A percentile compares a stretch with the other conserved stretches of the same genome.
phyloP scores from a whole-genome alignment of 2,888 invertebrate genomes.

The Reticulitermes lucifugus region DNA sequence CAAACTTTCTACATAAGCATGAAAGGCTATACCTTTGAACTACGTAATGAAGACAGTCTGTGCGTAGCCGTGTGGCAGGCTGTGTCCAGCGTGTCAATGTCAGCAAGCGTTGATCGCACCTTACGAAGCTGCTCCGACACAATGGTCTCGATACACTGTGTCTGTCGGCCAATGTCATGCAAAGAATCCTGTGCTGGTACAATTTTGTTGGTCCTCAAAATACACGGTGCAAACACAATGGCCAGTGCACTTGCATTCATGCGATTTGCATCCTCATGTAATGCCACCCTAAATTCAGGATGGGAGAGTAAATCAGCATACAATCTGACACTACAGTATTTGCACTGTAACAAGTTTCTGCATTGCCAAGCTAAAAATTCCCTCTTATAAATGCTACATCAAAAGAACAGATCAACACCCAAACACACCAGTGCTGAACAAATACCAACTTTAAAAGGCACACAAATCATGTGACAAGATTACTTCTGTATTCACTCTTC shows the following conservation, averaged over 20 bases:
- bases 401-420: no score
- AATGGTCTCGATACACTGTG: constrained; percentile 90
- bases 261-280: constrained; percentile 87
- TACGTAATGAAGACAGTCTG: constrained; percentile 80
- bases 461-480: no score
- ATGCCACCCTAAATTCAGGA: constrained; percentile 73
- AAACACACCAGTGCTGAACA: no score
- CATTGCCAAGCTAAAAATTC: no score
- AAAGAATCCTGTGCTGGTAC: constrained; percentile 93
- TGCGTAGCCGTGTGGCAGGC: constrained; percentile 88
- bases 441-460: no score
- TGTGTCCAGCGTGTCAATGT: constrained; percentile 90
- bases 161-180: constrained; percentile 90
- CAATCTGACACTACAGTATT: neutral
- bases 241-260: constrained; percentile 94
- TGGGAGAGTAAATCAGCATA: constrained; percentile 12
- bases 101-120: constrained; percentile 86
- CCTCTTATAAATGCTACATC: no score
- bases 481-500: no score
- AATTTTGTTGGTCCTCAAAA: constrained; percentile 86
- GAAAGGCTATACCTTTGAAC: constrained; percentile 70
- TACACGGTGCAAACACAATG: constrained; percentile 95
- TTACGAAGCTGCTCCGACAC: constrained; percentile 87
- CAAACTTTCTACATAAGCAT: no score
- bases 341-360: no score